These are phyloP conservation scores for Tanytarsus gracilentus DNA, from an alignment of 2,888 invertebrate genomes.

Conservation along the genomic window DNA sequence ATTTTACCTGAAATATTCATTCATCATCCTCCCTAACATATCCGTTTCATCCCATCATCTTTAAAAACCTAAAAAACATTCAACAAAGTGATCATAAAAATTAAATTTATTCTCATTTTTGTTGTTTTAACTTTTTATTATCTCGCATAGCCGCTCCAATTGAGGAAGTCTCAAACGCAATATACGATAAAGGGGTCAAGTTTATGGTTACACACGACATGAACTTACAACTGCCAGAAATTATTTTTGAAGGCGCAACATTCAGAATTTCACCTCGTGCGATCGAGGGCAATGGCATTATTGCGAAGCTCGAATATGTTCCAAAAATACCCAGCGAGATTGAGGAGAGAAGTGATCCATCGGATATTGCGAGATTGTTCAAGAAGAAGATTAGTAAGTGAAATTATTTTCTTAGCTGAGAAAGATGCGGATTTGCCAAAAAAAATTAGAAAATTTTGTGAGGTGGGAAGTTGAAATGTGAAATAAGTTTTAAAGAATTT, in stretches of 20 bases:
- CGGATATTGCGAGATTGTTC: constrained; percentile 49
- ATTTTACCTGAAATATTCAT: too few relatives aligned
- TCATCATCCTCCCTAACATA: too few relatives aligned
- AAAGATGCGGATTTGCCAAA: too few relatives aligned
- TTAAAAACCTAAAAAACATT: too few relatives aligned
- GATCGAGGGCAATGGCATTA: constrained; percentile 61
- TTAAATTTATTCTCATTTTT: neutral
- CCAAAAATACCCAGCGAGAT: constrained; percentile 43
- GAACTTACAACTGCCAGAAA: constrained; percentile 60
- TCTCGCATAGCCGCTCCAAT: constrained; percentile 51
- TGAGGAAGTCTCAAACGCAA: constrained; percentile 63
- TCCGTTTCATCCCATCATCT: too few relatives aligned
- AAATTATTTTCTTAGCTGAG: too few relatives aligned
- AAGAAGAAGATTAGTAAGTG: constrained; percentile 40
- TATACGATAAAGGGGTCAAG: constrained; percentile 60
- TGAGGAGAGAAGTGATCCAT: constrained; percentile 36
- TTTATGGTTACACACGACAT: constrained; percentile 72
- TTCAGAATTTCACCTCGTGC: constrained; percentile 65
- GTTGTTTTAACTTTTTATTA: neutral
- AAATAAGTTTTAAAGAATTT: too few relatives aligned
- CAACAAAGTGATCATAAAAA: too few relatives aligned
- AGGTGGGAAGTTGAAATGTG: too few relatives aligned
- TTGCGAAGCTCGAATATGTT: constrained; percentile 63
- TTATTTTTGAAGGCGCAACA: constrained; percentile 62
- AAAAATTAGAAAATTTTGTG: too few relatives aligned